These are phyloP conservation scores for Drosophila emarginata DNA, from an alignment of 2,888 invertebrate species.

Conservation along the genomic window DNA sequence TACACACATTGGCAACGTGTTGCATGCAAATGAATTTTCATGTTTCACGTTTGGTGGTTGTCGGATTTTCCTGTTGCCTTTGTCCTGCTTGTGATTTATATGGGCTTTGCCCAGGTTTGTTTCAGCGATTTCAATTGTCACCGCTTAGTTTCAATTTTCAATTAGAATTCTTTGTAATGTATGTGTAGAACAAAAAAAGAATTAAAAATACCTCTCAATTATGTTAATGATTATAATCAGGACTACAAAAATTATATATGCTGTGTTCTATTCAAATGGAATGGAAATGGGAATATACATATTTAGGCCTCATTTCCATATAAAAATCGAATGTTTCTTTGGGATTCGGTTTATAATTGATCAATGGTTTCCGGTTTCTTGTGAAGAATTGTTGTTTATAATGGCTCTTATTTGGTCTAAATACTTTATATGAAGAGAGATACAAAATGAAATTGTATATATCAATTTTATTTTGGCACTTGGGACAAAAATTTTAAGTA, in stretches of 20 bases:
- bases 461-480: background rate
- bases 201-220: background rate
- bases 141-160: slow-evolving; percentile 33
- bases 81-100: slow-evolving; percentile 57
- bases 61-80: slow-evolving; percentile 31
- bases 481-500: background rate
- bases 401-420: background rate
- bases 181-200: background rate
- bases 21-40: slow-evolving; percentile 74
- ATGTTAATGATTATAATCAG: background rate
- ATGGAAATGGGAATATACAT: no score
- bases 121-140: slow-evolving; percentile 49
- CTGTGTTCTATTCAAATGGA: no score
- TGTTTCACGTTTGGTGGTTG: slow-evolving; percentile 35
- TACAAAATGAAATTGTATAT: background rate
- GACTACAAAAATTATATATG: background rate
- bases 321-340: no score
- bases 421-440: background rate
- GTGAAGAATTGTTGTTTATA: background rate
- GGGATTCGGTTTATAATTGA: no score
- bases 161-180: background rate
- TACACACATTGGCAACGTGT: slow-evolving; percentile 62
- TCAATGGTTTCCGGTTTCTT: no score
- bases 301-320: no score
- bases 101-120: slow-evolving; percentile 13